Evolutionary conservation across 1,140 invertebrate species (phyloP).

Genomic region (Zaprionus africanus): DNA sequence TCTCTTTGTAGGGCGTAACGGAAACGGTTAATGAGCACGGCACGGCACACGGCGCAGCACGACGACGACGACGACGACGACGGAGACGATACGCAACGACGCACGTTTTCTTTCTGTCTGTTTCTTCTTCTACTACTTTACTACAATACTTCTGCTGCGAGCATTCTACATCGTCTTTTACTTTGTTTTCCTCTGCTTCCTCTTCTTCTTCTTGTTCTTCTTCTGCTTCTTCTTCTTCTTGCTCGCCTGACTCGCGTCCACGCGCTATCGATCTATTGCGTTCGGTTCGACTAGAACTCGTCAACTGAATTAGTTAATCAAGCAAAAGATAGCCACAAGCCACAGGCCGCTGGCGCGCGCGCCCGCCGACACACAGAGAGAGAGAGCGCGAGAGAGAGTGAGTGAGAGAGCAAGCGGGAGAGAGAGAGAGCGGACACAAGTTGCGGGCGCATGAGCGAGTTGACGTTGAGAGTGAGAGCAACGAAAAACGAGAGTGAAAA

Average conservation of each 20-base stretch:
- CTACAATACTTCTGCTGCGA: constrained; percentile 10
- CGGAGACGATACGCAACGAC: constrained; percentile 16
- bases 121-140: neutral
- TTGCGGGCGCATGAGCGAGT: constrained; percentile 6
- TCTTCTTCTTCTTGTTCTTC: constrained; percentile 1
- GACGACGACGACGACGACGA: neutral
- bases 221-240: neutral
- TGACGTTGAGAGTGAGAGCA: constrained; percentile 14
- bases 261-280: constrained; percentile 69
- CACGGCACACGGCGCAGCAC: neutral
- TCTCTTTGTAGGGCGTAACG: constrained; percentile 25
- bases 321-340: constrained; percentile 75
- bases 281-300: constrained; percentile 80
- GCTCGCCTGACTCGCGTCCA: neutral
- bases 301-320: constrained; percentile 84
- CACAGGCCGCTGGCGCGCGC: constrained; percentile 62
- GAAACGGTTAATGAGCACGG: constrained; percentile 45
- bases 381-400: constrained; percentile 13
- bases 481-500: constrained; percentile 51
- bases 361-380: neutral
- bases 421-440: neutral
- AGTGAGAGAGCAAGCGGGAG: constrained; percentile 10
- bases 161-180: neutral
- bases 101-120: constrained; percentile 17
- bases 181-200: neutral